Conservation (phyloP, 2,888 invertebrate genomes). For the Heteromyza rotundicornis region DNA sequence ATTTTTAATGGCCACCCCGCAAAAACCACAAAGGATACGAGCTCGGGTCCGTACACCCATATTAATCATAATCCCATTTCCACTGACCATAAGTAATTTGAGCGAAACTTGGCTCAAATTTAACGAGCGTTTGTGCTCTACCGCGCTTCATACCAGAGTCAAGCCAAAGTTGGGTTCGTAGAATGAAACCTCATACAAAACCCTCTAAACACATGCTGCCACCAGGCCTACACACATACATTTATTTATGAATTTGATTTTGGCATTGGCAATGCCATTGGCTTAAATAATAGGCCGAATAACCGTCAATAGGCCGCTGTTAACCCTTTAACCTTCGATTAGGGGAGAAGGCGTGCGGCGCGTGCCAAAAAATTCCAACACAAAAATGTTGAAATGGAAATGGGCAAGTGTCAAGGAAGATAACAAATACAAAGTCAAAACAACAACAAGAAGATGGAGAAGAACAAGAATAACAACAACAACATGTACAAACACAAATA, state of each 20-base stretch:
- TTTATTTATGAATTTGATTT: conserved; percentile 26
- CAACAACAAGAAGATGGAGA: background rate
- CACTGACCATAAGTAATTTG: conserved; percentile 21
- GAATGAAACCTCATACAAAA: too few species aligned
- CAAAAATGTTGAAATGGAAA: too few species aligned
- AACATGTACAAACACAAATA: background rate
- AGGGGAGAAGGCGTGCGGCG: background rate
- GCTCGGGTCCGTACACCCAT: background rate
- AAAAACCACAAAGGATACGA: too few species aligned
- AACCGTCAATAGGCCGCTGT: conserved; percentile 15
- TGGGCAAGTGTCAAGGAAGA: background rate
- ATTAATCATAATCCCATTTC: conserved; percentile 8
- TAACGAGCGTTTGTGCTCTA: too few species aligned
- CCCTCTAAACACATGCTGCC: background rate
- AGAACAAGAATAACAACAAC: background rate
- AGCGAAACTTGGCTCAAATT: background rate
- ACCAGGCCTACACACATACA: conserved; percentile 1
- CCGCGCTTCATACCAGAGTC: too few species aligned
- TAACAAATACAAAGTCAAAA: background rate
- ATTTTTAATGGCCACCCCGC: too few species aligned
- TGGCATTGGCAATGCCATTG: conserved; percentile 18
- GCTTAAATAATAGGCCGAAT: conserved; percentile 22
- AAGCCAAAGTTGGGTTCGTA: too few species aligned
- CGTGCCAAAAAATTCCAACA: background rate
- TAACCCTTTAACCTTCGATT: conserved; percentile 11